Evolutionary conservation across 2,113 vertebrate genomes (phyloP).

Genomic region (Xenopus laevis): DNA sequence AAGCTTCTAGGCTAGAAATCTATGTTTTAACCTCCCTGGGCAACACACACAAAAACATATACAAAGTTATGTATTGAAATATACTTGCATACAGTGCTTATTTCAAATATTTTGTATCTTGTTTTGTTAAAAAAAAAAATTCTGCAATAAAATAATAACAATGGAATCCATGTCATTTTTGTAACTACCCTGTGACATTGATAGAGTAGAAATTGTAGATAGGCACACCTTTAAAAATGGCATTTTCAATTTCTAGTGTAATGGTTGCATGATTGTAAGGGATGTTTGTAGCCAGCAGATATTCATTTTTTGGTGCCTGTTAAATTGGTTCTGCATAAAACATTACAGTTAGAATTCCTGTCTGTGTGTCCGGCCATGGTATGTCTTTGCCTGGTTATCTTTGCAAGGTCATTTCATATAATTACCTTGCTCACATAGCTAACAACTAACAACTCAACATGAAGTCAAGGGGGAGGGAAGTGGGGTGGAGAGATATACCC

Average conservation of each 20-base stretch:
- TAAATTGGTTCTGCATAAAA: neutral
- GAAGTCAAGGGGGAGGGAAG: neutral
- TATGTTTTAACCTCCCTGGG: neutral
- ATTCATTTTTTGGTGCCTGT: too few relatives aligned
- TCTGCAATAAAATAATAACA: neutral
- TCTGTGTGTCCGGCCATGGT: constrained; percentile 9
- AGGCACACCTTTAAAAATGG: too few relatives aligned
- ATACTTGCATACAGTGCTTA: too few relatives aligned
- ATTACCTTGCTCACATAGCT: neutral
- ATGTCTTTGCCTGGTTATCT: neutral
- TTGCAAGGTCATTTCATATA: neutral
- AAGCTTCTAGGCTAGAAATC: neutral
- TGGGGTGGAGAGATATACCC: neutral
- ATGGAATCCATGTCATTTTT: too few relatives aligned
- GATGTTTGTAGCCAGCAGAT: too few relatives aligned
- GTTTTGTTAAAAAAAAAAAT: too few relatives aligned
- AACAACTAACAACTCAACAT: neutral
- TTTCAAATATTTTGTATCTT: too few relatives aligned
- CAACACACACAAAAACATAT: neutral
- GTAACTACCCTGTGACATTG: too few relatives aligned
- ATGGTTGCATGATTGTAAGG: too few relatives aligned
- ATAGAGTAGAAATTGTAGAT: too few relatives aligned
- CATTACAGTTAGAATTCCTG: neutral
- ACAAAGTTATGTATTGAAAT: too few relatives aligned
- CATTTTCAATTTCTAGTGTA: too few relatives aligned